These are phyloP conservation scores for Lepus americanus DNA, from an alignment of 2,113 vertebrate genomes.

Conservation along the genomic window DNA sequence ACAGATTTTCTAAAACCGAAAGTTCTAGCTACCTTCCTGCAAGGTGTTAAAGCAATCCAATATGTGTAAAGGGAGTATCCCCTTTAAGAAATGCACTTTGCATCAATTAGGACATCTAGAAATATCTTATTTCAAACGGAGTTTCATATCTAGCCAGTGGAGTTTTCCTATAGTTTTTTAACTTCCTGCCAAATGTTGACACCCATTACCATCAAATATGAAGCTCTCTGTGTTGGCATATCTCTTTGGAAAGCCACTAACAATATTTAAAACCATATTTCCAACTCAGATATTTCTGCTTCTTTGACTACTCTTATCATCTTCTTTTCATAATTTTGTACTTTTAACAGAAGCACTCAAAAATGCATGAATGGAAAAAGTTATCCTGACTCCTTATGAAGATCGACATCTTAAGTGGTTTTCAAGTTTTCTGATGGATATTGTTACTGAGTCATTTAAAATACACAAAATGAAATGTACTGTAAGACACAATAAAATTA, in stretches of 20 bases:
- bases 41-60: not conserved
- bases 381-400: conserved; percentile 59
- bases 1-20: not conserved
- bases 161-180: conserved; percentile 14
- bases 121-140: conserved; percentile 72
- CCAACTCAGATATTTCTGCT: conserved; percentile 38
- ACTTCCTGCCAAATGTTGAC: not conserved
- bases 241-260: conserved; percentile 52
- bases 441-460: conserved; percentile 66
- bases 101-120: conserved; percentile 62
- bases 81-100: conserved; percentile 8
- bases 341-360: conserved; percentile 35
- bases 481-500: conserved; percentile 65
- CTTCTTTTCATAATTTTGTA: not conserved
- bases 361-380: conserved; percentile 60
- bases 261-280: conserved; percentile 73
- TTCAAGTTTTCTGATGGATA: conserved; percentile 71
- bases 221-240: not conserved
- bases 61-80: not conserved
- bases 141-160: conserved; percentile 49
- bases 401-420: conserved; percentile 68
- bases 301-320: not conserved
- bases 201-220: conserved; percentile 12
- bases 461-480: conserved; percentile 70
- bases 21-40: conserved; percentile 14